Percentiles rank a stretch among this genome's conserved stretches.
Conservation (phyloP, 2,113 vertebrate species). For the Colinus virginianus region DNA sequence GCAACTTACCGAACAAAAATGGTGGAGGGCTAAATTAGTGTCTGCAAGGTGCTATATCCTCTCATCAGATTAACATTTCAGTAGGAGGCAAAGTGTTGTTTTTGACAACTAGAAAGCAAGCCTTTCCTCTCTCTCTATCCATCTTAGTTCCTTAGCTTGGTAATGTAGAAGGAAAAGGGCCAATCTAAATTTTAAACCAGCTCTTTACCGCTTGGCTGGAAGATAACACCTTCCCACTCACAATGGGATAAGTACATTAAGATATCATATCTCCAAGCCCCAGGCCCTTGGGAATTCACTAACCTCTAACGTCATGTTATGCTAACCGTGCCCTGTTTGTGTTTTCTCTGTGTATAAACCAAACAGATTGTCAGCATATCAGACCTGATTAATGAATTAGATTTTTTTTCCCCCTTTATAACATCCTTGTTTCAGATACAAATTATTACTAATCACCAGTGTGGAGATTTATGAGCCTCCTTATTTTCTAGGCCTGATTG, state of each 20-base stretch:
- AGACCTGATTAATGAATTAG: constrained; percentile 73
- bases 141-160: neutral
- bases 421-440: constrained; percentile 56
- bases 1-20: neutral
- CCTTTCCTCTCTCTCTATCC: neutral
- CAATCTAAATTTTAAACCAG: neutral
- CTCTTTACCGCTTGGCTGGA: constrained; percentile 39
- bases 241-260: constrained; percentile 56
- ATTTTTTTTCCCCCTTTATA: neutral
- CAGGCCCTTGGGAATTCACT: constrained; percentile 71
- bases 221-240: constrained; percentile 52
- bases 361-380: constrained; percentile 78
- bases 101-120: neutral
- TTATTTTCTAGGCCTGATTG: constrained; percentile 75
- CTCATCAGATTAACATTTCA: neutral
- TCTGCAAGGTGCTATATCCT: accelerated
- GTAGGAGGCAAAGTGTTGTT: neutral
- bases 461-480: constrained; percentile 79
- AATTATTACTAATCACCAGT: constrained; percentile 76
- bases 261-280: constrained; percentile 70
- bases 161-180: neutral
- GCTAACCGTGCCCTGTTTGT: constrained; percentile 75
- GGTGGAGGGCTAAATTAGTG: neutral
- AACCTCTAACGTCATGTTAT: constrained; percentile 68
- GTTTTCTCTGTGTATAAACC: constrained; percentile 75